Evolutionary conservation across 2,888 invertebrate genomes (phyloP).

Genomic region (Strigamia maritima): DNA sequence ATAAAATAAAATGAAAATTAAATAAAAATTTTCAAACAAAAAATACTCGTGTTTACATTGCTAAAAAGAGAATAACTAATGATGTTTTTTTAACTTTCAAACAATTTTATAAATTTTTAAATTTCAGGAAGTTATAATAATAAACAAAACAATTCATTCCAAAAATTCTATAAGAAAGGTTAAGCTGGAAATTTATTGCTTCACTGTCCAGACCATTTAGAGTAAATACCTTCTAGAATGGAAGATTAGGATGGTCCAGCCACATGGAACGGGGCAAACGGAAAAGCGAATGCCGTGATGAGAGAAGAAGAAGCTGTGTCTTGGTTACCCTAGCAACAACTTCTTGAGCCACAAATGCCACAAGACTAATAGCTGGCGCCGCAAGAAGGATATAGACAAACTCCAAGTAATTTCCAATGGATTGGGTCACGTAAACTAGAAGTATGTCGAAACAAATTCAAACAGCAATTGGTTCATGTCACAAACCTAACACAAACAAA

Average conservation of each 20-base stretch:
- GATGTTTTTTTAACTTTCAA: neutral
- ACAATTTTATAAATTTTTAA: neutral
- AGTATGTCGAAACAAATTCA: slow-evolving; percentile 20
- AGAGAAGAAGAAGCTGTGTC: slow-evolving; percentile 27
- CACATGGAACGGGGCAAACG: slow-evolving; percentile 22
- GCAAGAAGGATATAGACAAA: slow-evolving; percentile 27
- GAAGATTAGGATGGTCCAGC: slow-evolving; percentile 32
- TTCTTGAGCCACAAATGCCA: slow-evolving; percentile 34
- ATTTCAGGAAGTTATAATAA: neutral
- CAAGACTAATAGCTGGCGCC: slow-evolving; percentile 28
- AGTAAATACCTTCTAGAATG: slow-evolving; percentile 30
- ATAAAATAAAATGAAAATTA: too few species aligned
- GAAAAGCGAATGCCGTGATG: slow-evolving; percentile 20
- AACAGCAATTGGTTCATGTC: slow-evolving; percentile 24
- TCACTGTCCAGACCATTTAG: slow-evolving; percentile 29
- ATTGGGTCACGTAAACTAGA: neutral
- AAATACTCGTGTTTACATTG: neutral
- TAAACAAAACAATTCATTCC: neutral
- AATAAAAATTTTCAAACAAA: neutral
- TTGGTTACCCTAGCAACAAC: slow-evolving; percentile 28
- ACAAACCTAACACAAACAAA: slow-evolving; percentile 5
- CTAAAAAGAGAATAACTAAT: neutral
- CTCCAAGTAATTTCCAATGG: slow-evolving; percentile 28
- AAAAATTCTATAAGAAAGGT: neutral
- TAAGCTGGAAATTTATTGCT: slow-evolving; percentile 31